These are phyloP conservation scores for Peromyscus leucopus DNA, from an alignment of 2,113 vertebrate species.

Conservation along the genomic window DNA sequence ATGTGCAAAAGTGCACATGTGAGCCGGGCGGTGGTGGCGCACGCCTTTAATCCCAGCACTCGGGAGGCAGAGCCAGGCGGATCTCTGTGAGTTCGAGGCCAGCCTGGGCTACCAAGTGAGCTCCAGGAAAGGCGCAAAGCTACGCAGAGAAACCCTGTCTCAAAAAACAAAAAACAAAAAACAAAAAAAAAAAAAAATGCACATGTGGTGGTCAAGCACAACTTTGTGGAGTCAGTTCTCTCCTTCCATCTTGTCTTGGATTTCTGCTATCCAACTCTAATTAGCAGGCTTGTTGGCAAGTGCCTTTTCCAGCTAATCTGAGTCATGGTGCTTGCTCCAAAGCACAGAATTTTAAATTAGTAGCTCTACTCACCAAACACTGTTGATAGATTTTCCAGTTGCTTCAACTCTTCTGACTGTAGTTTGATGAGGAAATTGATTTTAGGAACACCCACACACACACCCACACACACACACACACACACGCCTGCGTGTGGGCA, in stretches of 20 bases:
- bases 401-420: neutral
- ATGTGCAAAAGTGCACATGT: neutral
- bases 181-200: too few relatives aligned
- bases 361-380: neutral
- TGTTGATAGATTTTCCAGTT: neutral
- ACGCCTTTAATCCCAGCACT: too few relatives aligned
- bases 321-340: neutral
- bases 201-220: neutral
- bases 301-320: neutral
- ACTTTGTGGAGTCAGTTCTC: neutral
- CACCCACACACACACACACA: too few relatives aligned
- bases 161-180: too few relatives aligned
- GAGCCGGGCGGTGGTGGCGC: too few relatives aligned
- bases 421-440: neutral
- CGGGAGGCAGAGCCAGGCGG: too few relatives aligned
- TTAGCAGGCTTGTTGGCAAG: neutral
- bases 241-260: neutral
- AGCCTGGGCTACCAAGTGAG: too few relatives aligned
- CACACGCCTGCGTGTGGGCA: too few relatives aligned
- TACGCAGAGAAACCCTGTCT: too few relatives aligned
- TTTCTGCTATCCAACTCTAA: neutral
- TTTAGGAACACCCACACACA: neutral
- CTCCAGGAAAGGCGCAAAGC: too few relatives aligned
- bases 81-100: too few relatives aligned
- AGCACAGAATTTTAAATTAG: neutral